phyloP scores from a whole-genome alignment of 2,797 vertebrate species.

The Benthosema pterotum region DNA sequence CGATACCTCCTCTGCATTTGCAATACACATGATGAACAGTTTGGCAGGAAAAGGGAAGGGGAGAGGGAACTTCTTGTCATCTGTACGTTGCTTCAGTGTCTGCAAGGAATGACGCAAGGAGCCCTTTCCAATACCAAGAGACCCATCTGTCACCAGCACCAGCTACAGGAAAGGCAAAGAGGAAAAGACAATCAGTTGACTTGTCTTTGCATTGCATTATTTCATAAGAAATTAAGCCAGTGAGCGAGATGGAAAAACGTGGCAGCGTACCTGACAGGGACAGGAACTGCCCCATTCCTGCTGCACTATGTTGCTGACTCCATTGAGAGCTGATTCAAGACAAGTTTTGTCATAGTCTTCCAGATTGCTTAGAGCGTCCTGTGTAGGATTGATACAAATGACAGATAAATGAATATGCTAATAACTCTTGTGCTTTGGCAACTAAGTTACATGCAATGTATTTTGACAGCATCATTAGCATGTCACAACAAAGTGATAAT shows the following conservation, averaged over 20 bases:
- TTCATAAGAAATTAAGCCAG: neutral
- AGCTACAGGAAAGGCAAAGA: slow-evolving; percentile 76
- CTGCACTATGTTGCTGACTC: slow-evolving; percentile 93
- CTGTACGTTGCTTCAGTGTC: slow-evolving; percentile 85
- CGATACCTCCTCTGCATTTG: slow-evolving; percentile 93
- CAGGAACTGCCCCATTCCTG: slow-evolving; percentile 96
- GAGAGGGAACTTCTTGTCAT: slow-evolving; percentile 94
- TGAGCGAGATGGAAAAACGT: neutral
- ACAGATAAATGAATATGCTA: neutral
- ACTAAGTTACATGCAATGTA: too few relatives aligned
- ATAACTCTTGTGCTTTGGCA: neutral
- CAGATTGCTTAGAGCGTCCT: slow-evolving; percentile 95
- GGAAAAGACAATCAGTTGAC: too few relatives aligned
- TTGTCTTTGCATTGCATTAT: too few relatives aligned
- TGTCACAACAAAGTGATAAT: too few relatives aligned
- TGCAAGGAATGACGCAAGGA: slow-evolving; percentile 93
- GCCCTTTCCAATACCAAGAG: slow-evolving; percentile 93
- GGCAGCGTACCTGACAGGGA: slow-evolving; percentile 90
- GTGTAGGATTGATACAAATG: slow-evolving; percentile 24
- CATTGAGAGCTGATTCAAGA: slow-evolving; percentile 89
- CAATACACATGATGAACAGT: slow-evolving; percentile 95
- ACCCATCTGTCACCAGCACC: slow-evolving; percentile 95
- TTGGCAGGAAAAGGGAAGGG: slow-evolving; percentile 96
- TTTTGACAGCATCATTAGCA: too few relatives aligned
- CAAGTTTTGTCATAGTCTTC: slow-evolving; percentile 99